Evolutionary conservation across 2,797 vertebrate species (phyloP).

Genomic region (Sus cebifrons): DNA sequence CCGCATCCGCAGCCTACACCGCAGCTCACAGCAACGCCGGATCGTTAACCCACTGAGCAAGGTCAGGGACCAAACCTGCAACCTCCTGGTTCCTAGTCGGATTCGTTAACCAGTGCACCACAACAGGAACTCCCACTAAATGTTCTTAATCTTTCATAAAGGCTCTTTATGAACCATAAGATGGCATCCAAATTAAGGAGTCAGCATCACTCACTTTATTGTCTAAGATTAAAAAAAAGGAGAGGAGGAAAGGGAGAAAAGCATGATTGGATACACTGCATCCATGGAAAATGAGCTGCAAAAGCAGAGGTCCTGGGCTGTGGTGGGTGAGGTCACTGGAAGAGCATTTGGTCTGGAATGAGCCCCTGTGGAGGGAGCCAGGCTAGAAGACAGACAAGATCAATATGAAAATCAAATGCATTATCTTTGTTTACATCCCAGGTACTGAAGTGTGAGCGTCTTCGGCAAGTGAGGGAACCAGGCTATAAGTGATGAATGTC

Average conservation of each 20-base stretch:
- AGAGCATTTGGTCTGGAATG: conserved; percentile 81
- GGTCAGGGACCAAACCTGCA: too few relatives aligned
- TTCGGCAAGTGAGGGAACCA: conserved; percentile 80
- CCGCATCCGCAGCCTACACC: too few relatives aligned
- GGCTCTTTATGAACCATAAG: neutral
- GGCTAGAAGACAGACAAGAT: conserved; percentile 86
- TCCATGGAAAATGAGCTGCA: conserved; percentile 58
- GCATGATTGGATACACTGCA: neutral
- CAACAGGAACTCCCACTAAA: neutral
- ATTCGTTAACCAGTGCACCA: too few relatives aligned
- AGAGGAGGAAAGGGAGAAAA: conserved; percentile 16
- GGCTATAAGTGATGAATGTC: conserved; percentile 86
- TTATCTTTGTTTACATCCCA: conserved; percentile 90
- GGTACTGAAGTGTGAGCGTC: conserved; percentile 87
- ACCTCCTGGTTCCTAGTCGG: too few relatives aligned
- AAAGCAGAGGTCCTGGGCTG: conserved; percentile 57
- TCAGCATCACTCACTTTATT: neutral
- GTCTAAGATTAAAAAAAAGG: neutral
- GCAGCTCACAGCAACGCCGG: too few relatives aligned
- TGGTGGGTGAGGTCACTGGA: conserved; percentile 77
- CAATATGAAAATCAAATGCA: conserved; percentile 91
- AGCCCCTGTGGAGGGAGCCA: conserved; percentile 71
- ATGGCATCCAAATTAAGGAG: neutral
- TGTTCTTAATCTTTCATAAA: conserved; percentile 8
- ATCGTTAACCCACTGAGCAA: too few relatives aligned